Evolutionary conservation across 2,113 vertebrate species (phyloP).

Genomic region (Clarias batrachus): DNA sequence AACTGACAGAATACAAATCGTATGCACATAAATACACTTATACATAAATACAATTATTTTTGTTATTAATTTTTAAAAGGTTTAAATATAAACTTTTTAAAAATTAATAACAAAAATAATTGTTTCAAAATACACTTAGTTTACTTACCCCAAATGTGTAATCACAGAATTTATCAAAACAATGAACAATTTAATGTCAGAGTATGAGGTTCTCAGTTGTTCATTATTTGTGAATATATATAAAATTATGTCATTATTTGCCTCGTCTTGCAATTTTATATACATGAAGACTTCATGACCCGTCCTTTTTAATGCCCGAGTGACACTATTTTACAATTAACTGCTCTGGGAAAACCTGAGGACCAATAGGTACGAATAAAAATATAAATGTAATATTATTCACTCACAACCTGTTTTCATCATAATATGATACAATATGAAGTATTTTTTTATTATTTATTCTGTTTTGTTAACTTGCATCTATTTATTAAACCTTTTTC

Average conservation of each 20-base stretch:
- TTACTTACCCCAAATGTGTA: background rate
- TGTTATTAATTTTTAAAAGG: too few species aligned
- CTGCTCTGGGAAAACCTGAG: too few species aligned
- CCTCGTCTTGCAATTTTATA: background rate
- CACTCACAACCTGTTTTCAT: too few species aligned
- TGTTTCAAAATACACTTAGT: background rate
- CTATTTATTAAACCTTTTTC: too few species aligned
- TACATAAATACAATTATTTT: too few species aligned
- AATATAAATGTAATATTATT: too few species aligned
- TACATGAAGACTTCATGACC: background rate
- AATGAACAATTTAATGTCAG: background rate
- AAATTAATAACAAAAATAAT: background rate
- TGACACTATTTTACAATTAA: too few species aligned
- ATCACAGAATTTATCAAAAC: background rate
- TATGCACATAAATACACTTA: background rate
- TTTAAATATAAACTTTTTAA: background rate
- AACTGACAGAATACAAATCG: background rate
- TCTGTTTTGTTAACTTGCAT: too few species aligned
- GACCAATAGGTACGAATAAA: too few species aligned
- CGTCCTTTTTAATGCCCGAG: background rate
- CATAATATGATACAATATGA: too few species aligned
- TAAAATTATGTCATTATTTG: background rate
- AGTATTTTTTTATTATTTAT: too few species aligned
- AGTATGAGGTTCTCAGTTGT: background rate
- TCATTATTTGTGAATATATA: background rate